Evolutionary conservation across 2,113 vertebrate species (phyloP).

Genomic region (Podarcis cretensis): DNA sequence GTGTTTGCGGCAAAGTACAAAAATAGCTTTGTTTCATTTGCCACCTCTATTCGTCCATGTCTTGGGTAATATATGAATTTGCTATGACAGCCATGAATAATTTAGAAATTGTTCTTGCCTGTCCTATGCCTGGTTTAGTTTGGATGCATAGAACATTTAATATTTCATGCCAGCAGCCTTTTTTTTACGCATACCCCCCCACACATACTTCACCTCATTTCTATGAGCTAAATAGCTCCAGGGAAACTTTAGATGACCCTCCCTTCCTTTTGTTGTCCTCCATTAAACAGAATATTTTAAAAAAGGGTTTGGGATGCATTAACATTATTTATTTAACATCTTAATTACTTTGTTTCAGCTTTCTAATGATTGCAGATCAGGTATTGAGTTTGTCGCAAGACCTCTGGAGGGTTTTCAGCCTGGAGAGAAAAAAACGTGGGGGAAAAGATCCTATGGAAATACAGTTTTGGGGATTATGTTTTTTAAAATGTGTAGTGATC

Average conservation of each 20-base stretch:
- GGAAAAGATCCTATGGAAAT: too few relatives aligned
- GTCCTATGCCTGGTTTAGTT: not conserved
- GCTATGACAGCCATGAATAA: not conserved
- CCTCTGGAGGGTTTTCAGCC: too few relatives aligned
- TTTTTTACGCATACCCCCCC: not conserved
- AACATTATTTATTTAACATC: too few relatives aligned
- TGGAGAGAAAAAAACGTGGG: too few relatives aligned
- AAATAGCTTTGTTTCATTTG: slow-evolving; percentile 17
- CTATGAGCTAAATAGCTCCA: not conserved
- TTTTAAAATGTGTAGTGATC: too few relatives aligned
- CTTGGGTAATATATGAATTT: not conserved
- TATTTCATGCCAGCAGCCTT: slow-evolving; percentile 18
- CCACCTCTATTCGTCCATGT: not conserved
- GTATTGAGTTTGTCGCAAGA: too few relatives aligned
- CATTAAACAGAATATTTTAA: too few relatives aligned
- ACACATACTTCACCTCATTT: not conserved
- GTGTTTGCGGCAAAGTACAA: not conserved
- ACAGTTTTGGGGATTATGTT: too few relatives aligned
- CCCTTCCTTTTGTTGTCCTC: not conserved
- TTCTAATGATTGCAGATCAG: too few relatives aligned
- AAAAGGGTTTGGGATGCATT: too few relatives aligned
- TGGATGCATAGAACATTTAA: slow-evolving; percentile 12
- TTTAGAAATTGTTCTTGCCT: not conserved
- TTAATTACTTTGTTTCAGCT: too few relatives aligned
- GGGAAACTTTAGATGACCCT: not conserved